Percentiles rank a stretch among this genome's conserved stretches.
phyloP scores from a whole-genome alignment of 2,888 invertebrate genomes.

The Idaea biselata region DNA sequence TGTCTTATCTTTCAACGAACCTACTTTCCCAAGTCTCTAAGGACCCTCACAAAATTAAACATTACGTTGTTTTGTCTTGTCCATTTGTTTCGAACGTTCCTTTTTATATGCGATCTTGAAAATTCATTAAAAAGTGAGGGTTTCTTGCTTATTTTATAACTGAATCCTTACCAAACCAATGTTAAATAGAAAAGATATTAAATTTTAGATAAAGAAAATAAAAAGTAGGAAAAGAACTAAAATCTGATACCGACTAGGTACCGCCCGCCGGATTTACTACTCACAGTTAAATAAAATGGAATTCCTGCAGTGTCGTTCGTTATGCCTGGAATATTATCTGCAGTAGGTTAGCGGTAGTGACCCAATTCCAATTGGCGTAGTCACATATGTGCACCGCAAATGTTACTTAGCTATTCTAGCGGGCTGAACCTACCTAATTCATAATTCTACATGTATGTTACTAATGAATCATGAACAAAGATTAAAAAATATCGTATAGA shows the following conservation, averaged over 20 bases:
- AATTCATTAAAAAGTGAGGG: too few species aligned
- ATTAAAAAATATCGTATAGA: too few species aligned
- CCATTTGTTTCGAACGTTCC: conserved; percentile 41
- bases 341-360: background rate
- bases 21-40: conserved; percentile 13
- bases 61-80: conserved; percentile 45
- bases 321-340: background rate
- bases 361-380: background rate
- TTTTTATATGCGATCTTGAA: conserved; percentile 45
- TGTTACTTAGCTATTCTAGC: background rate
- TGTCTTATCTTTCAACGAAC: background rate
- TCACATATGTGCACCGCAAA: background rate
- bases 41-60: conserved; percentile 28
- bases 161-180: too few species aligned
- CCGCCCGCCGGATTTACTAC: background rate
- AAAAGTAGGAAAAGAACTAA: too few species aligned
- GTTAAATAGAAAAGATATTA: too few species aligned
- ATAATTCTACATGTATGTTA: background rate
- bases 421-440: background rate
- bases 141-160: too few species aligned
- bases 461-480: too few species aligned
- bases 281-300: background rate
- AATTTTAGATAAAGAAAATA: too few species aligned
- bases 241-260: too few species aligned
- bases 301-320: background rate